Conservation (phyloP, 1,140 invertebrate genomes). For the Drosophila ohnishii region DNA sequence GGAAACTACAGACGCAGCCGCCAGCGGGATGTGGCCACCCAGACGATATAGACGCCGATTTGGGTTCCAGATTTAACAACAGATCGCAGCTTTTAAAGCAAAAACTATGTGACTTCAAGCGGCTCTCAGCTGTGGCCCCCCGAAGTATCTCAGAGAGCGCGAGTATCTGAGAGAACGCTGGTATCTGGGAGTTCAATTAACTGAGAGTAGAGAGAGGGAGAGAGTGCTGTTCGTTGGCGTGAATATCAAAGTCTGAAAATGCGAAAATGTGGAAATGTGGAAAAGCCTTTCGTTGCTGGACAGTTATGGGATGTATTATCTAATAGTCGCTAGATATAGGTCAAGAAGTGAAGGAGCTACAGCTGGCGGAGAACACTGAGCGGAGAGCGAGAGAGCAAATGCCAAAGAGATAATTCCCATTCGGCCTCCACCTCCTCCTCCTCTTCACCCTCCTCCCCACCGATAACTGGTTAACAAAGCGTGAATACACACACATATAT, state of each 20-base stretch:
- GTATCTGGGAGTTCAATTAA: conserved; percentile 1
- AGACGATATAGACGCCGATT: conserved; percentile 41
- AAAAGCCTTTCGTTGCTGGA: neutral
- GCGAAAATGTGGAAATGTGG: conserved; percentile 7
- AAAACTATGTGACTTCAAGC: neutral
- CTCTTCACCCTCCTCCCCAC: neutral
- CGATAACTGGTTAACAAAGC: conserved; percentile 39
- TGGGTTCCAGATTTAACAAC: neutral
- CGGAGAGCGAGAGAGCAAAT: conserved; percentile 10
- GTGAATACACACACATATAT: conserved; percentile 15
- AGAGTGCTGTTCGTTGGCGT: conserved; percentile 1
- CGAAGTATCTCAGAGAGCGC: neutral
- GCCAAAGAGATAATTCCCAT: conserved; percentile 40
- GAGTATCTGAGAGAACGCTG: conserved; percentile 6
- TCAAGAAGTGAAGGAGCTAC: conserved; percentile 15
- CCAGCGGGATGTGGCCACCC: conserved; percentile 61
- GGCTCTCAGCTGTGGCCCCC: neutral
- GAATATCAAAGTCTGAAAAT: conserved; percentile 14
- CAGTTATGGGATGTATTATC: conserved; percentile 26
- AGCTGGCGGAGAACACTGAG: neutral
- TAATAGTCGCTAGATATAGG: conserved; percentile 40
- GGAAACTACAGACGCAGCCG: conserved; percentile 54
- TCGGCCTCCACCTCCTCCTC: conserved; percentile 1
- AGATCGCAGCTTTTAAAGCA: neutral
- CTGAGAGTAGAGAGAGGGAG: neutral